Evolutionary conservation across 37 sponge, comb jelly and placozoan species (phyloP).

Genomic region (Crambe crambe): DNA sequence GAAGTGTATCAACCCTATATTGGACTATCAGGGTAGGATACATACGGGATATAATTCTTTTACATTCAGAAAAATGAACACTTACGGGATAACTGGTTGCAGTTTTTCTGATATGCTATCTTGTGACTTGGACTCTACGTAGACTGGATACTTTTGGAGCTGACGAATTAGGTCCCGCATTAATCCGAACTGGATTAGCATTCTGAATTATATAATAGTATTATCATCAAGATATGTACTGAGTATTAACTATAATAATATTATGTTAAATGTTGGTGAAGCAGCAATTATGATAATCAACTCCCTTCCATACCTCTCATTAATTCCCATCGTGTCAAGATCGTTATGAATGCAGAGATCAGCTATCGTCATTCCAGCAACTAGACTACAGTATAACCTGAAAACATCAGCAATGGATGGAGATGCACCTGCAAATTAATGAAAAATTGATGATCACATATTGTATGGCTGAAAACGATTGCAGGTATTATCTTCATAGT

Average conservation of each 20-base stretch:
- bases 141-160: slow-evolving; percentile 77
- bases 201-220: slow-evolving; percentile 19
- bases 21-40: too few species aligned
- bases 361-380: slow-evolving; percentile 74
- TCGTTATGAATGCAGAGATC: slow-evolving; percentile 73
- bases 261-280: background rate
- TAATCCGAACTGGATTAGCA: slow-evolving; percentile 76
- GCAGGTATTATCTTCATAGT: background rate
- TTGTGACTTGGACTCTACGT: background rate
- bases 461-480: background rate
- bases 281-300: background rate
- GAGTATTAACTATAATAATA: background rate
- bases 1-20: too few species aligned
- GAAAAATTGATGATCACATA: background rate
- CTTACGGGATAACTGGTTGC: slow-evolving; percentile 2
- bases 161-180: slow-evolving; percentile 65
- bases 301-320: slow-evolving; percentile 64
- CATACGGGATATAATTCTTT: background rate
- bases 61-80: background rate
- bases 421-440: slow-evolving; percentile 12
- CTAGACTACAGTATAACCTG: slow-evolving; percentile 71
- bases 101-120: background rate
- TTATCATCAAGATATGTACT: background rate
- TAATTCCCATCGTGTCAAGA: slow-evolving; percentile 36
- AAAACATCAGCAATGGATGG: slow-evolving; percentile 67